Evolutionary conservation across 92 coral and sea anemone species (phyloP), one percentile per base, ranked within the genome.

Genomic region (Isaurus tuberculatus): DNA sequence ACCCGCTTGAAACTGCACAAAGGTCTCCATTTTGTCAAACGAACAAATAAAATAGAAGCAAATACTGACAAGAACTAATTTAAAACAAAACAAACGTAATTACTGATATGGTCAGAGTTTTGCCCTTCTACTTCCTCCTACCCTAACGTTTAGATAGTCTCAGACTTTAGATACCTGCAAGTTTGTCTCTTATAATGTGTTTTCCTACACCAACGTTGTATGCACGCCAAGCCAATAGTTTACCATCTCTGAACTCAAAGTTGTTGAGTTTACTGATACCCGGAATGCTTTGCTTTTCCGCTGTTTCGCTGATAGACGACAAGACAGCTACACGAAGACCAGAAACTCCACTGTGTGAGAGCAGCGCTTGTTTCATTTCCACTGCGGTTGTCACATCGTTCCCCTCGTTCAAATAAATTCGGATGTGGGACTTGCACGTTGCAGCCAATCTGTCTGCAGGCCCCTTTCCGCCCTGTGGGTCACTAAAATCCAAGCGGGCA

Each of bases 201-300:
- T 58, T 82, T 11, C 90, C 90, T 27, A 17, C 33, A 19, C 90
- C 90, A 20, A 87, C 46, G 19, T 67, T 36, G 28, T 82, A 87
- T 27, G 74, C 60, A 29, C 72, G 71, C 87, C 86, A 87, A 23
- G 72, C 74, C 16, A 63, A 61, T 14, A 87, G 36, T 22, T 44
- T 80, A 31, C 63, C 20, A 8, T 11, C 46, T n/a, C n/a, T n/a
- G n/a, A n/a, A n/a, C n/a, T n/a, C n/a, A n/a, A 75, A 85, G 32
- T 83, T 83, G 66, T 70, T 55, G 14, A 83, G 51, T 17, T 46
- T 70, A 28, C 80, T 83, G 27, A 83, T 83, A n/a, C 86, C 86
- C 2, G 73, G 70, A 42, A 71, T 34, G 36, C 72, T 83, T 31
- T 66, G 65, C 26, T 28, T 49, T 27, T 29, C 30, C 2, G 29